Base-by-base conservation (phyloP, 1,140 invertebrate species). In the Tetramorium alpestre region DNA sequence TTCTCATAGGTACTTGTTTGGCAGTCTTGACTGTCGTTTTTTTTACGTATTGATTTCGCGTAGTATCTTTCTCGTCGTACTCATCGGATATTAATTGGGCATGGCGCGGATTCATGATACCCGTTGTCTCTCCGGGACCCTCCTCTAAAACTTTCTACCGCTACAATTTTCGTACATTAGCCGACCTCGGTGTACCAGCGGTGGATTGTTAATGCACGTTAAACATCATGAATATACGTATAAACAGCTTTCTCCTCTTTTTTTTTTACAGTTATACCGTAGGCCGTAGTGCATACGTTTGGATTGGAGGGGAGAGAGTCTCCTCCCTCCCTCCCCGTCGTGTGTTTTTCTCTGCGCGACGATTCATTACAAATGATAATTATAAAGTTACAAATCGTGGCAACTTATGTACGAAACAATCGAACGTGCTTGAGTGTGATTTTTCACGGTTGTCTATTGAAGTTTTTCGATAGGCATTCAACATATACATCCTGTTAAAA, bases 211-310 rank as follows among this genome's bases (percentile, higher is more conserved):
- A 75, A 69, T 85, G 67, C 87, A 88, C 75, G 44, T 84, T 51
- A 86, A 69, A 89, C 85, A 89, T 89, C 54, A 60, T 87, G 77
- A 69, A 58, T 87, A 90, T 69, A 73, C 87, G 76, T 87, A 89
- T 89, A 82, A 89, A 90, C 72, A 89, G 76, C 25, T 82, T 60
- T 25, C 10, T 77, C 54, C 13, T 72, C 44, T 60, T 58, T 60
- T 82, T 84, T 54, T 54, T 49, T 80, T 80, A 84, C 80, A 84
- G 7, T 41, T 81, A 33, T 33, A 84, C 54, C 80, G 80, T 90
- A 90, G 89, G 89, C 89, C 89, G 69, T 84, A 62, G 25, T 51
- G 80, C 69, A 41, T 84, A 75, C 69, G 69, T 73, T 62, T 56
- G 28, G 33, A 44, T 22, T 22, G 33, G 22, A 16, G 6, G 44